A percentile compares a stretch with the other conserved stretches of the same genome.
phyloP scores from a whole-genome alignment of 2,797 vertebrate species.

The Adelosebastes latens region DNA sequence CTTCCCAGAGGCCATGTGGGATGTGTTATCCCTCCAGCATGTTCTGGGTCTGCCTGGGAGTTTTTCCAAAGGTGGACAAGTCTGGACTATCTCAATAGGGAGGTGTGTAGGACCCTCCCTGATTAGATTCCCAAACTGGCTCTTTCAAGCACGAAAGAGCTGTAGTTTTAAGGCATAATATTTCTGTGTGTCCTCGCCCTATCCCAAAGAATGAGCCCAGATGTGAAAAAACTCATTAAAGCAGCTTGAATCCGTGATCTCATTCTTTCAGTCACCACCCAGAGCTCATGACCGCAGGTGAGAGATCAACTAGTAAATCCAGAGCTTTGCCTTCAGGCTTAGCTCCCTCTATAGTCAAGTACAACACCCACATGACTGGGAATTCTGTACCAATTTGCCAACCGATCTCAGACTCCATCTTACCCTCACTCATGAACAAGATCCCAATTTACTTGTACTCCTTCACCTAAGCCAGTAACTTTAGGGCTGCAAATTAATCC shows the following conservation, averaged over 20 bases:
- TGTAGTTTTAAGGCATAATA: background rate
- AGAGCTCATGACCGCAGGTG: slow-evolving; percentile 1
- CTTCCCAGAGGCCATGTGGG: background rate
- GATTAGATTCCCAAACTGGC: background rate
- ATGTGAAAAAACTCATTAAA: background rate
- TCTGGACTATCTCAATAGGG: background rate
- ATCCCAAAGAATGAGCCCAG: background rate
- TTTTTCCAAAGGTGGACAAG: background rate
- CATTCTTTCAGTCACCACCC: slow-evolving; percentile 6
- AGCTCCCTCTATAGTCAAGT: background rate
- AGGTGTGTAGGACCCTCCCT: background rate
- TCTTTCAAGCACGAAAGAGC: background rate
- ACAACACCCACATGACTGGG: background rate
- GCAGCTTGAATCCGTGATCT: background rate
- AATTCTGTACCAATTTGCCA: background rate
- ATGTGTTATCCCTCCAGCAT: background rate
- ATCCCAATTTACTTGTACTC: background rate
- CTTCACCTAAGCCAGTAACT: background rate
- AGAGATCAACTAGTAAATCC: slow-evolving; percentile 25
- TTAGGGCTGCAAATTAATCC: too few species aligned
- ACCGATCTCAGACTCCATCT: background rate
- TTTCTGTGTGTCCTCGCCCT: background rate
- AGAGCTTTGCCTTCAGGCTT: background rate
- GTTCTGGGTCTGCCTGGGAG: background rate
- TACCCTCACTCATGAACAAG: background rate